Base-by-base conservation (phyloP, 2,888 invertebrate genomes). In the Drosophila sordidula region DNA sequence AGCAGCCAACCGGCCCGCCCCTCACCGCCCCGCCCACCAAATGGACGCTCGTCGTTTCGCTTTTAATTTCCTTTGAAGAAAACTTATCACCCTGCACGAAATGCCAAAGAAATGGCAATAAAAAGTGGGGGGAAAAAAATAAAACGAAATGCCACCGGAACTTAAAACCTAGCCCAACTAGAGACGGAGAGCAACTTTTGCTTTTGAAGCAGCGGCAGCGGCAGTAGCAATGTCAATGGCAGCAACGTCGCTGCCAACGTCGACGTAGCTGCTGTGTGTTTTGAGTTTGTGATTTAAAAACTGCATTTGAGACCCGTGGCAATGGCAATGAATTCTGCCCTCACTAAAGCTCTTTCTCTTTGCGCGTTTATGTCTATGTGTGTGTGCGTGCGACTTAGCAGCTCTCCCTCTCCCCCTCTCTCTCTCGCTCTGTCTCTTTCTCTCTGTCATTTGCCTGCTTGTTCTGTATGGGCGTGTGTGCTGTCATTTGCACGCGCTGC, bases 61-160 rank as follows among this genome's bases (percentile, higher is more conserved):
- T 78, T 78, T 78, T 78, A 80, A 78, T 78, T 78, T 78, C 78
- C 78, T 78, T 80, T 77, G 78, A 78, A 78, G 78, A 70, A 80
- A 80, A 78, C 81, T 80, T 80, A 78, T 78, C 78, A 73, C 78
- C 77, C 80, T 52, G 74, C 73, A 74, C 69, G 62, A 76, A 73
- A 73, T 78, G 70, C 75, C 78, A 74, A 76, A 74, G 75, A 78
- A 77, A 70, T 71, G 51, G 76, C 80, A 78, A 80, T 76, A 76
- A 76, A 67, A 65, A 63, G 41, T 41, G 39, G 2, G 39, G 2
- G 22, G 34, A 29, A 14, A 22, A 41, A 39, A 72, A 62, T 51
- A 62, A 57, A 68, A 44, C 46, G 49, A 68, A 72, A 72, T 66
- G 73, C 57, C 66, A 73, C 29, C 67, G 56, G 44, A 55, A 66